phyloP scores from a whole-genome alignment of 1,140 invertebrate species.

The Ruditapes philippinarum region DNA sequence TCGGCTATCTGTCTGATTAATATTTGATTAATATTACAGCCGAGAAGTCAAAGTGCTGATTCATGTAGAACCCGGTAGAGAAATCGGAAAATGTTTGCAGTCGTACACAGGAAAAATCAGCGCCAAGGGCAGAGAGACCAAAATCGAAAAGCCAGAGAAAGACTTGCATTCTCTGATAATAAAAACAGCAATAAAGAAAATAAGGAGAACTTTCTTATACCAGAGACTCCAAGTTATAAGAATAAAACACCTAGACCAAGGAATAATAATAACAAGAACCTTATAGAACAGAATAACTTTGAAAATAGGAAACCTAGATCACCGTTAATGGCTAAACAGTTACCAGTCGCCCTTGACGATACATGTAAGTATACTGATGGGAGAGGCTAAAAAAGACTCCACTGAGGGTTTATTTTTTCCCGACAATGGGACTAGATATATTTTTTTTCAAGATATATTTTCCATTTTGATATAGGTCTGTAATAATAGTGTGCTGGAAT shows the following conservation, averaged over 20 bases:
- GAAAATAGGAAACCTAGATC: constrained; percentile 73
- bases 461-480: too few species aligned
- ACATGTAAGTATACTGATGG: constrained; percentile 82
- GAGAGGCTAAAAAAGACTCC: too few species aligned
- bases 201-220: constrained; percentile 86
- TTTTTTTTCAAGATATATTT: too few species aligned
- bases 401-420: too few species aligned
- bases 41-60: constrained; percentile 72
- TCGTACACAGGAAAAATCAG: constrained; percentile 33
- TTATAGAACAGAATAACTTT: constrained; percentile 58
- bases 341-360: constrained; percentile 78
- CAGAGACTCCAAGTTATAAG: constrained; percentile 79
- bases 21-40: constrained; percentile 47
- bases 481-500: too few species aligned
- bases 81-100: constrained; percentile 14
- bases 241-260: constrained; percentile 48
- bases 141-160: constrained; percentile 76
- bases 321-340: constrained; percentile 75
- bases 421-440: too few species aligned
- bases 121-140: constrained; percentile 59
- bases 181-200: constrained; percentile 72
- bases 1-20: too few species aligned
- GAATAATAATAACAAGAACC: constrained; percentile 47
- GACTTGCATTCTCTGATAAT: constrained; percentile 70
- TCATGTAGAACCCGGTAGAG: constrained; percentile 41